A percentile compares a stretch with the other conserved stretches of the same genome.
These are phyloP conservation scores for Prunella strophiata DNA, from an alignment of 2,797 vertebrate species.

Conservation along the genomic window DNA sequence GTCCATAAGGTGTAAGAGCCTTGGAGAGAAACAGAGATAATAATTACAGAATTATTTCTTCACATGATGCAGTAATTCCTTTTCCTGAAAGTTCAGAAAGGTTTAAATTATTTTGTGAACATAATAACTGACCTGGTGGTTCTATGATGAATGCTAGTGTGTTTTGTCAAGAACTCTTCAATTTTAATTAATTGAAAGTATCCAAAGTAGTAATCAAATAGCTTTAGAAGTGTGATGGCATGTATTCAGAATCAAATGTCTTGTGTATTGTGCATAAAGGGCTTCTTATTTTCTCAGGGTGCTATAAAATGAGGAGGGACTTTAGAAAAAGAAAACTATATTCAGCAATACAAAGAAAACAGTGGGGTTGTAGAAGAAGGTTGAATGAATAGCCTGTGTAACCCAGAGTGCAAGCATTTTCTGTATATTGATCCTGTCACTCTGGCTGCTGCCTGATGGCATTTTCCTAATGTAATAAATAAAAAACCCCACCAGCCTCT, in stretches of 20 bases:
- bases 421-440: slow-evolving; percentile 26
- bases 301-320: background rate
- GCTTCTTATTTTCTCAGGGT: background rate
- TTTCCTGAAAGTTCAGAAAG: slow-evolving; percentile 27
- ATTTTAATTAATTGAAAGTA: slow-evolving; percentile 57
- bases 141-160: background rate
- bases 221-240: background rate
- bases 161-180: slow-evolving; percentile 41
- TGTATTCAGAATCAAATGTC: background rate
- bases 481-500: background rate
- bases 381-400: background rate
- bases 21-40: slow-evolving; percentile 46
- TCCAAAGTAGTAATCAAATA: slow-evolving; percentile 12
- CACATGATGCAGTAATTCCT: slow-evolving; percentile 28
- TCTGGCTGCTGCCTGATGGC: background rate
- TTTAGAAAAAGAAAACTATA: slow-evolving; percentile 8
- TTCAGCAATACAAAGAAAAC: background rate
- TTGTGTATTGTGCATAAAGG: background rate
- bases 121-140: slow-evolving; percentile 22
- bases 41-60: slow-evolving; percentile 26
- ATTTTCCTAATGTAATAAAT: slow-evolving; percentile 58
- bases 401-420: background rate
- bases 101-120: slow-evolving; percentile 54
- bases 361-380: background rate
- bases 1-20: slow-evolving; percentile 12